Base-by-base conservation (phyloP, 2,888 invertebrate species). In the Orthosia incerta region DNA sequence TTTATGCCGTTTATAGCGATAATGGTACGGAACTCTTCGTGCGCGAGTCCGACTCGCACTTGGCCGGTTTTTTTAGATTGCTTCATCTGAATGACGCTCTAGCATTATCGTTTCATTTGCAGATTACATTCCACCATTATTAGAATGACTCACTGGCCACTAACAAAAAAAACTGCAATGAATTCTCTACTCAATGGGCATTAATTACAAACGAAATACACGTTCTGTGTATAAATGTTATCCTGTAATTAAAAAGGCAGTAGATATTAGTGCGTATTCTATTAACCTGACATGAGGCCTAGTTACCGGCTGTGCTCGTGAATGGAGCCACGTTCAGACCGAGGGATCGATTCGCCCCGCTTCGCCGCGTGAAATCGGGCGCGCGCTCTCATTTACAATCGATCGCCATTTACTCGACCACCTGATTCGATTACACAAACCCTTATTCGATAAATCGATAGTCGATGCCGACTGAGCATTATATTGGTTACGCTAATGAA, bases 301-400 rank as follows among this genome's bases (percentile, higher is more conserved):
- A 85, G 86, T 88, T 88, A 89, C 84, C 79, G 82, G 86, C 87
- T 88, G 82, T 83, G 84, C 88, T 88, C 86, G 85, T 89, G 90
- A 93, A 92, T 92, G 88, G 89, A 89, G 85, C 89, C 93, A 90
- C 89, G 91, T 89, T 89, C 87, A 84, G 26, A 85, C 85, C 87
- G 87, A 85, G 85, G 89, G 94, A 95, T 95, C 95, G 94, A 95
- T 96, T 95, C 89, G 89, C 91, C 90, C 85, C 94, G 94, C 90
- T 90, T 86, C 89, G 86, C 88, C 91, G 95, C 95, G 94, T 96
- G 95, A 95, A 96, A 96, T 96, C 94, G 93, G 91, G 89, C 90
- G 91, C 92, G 91, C 92, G 91, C 90, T 91, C 93, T 90, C 90
- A 89, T 91, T 91, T 88, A 89, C 87, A 92, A 93, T 92, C 94